Conservation (phyloP, 2,888 invertebrate genomes). For the Drosophila borborema region DNA sequence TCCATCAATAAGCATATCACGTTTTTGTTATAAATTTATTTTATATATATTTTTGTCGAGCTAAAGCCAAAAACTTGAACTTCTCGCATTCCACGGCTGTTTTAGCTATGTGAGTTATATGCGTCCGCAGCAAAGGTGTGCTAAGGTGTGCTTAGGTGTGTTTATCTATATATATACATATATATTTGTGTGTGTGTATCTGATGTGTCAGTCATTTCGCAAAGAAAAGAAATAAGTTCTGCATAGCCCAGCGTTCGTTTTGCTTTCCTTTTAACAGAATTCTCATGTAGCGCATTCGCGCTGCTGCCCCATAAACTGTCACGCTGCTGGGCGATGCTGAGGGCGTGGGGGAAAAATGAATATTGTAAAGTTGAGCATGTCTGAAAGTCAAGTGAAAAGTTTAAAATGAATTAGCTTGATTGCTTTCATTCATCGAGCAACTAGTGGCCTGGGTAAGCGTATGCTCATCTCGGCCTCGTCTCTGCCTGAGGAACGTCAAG, state of each 20-base stretch:
- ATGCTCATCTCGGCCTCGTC: conserved; percentile 9
- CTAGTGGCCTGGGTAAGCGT: conserved; percentile 24
- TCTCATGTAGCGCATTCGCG: conserved; percentile 39
- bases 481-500: not conserved
- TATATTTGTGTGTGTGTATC: conserved; percentile 6
- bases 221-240: conserved; percentile 3
- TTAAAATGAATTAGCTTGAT: conserved; percentile 64
- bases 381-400: conserved; percentile 53
- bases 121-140: conserved; percentile 34
- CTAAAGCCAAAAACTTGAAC: conserved; percentile 32
- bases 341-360: conserved; percentile 33
- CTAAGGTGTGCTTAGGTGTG: conserved; percentile 10
- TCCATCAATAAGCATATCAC: conserved; percentile 78
- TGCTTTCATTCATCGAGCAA: conserved; percentile 43
- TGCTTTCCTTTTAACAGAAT: conserved; percentile 44
- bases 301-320: conserved; percentile 27
- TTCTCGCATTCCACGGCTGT: conserved; percentile 22
- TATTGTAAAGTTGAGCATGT: conserved; percentile 41
- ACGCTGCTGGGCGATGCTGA: conserved; percentile 23
- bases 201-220: conserved; percentile 28
- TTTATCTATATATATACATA: not conserved
- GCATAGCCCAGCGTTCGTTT: not conserved
- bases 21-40: conserved; percentile 79
- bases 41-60: conserved; percentile 62
- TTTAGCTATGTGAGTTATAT: conserved; percentile 26